Evolutionary conservation across 2,888 invertebrate species (phyloP).

Genomic region (Erebia ligea): DNA sequence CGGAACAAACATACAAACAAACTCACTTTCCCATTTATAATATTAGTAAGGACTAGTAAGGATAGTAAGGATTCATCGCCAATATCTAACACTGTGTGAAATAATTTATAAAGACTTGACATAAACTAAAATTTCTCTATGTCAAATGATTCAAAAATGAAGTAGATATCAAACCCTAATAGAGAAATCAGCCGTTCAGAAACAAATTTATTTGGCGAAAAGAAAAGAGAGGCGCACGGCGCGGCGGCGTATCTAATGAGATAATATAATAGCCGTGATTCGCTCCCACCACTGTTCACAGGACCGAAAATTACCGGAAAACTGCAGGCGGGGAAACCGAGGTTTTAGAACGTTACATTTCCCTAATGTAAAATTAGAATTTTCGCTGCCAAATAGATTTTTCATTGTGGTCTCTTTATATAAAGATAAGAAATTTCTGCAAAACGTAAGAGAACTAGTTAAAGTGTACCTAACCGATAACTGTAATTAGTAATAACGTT

Average conservation of each 20-base stretch:
- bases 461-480: neutral
- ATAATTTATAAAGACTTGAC: neutral
- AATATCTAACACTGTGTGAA: neutral
- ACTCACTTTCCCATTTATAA: too few relatives aligned
- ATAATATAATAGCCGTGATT: slow-evolving; percentile 82
- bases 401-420: slow-evolving; percentile 40
- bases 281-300: slow-evolving; percentile 66
- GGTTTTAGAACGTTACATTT: slow-evolving; percentile 51
- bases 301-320: slow-evolving; percentile 75
- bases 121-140: neutral
- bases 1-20: too few relatives aligned
- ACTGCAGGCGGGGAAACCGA: slow-evolving; percentile 65
- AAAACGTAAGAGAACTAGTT: neutral
- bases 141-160: neutral
- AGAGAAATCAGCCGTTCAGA: slow-evolving; percentile 66
- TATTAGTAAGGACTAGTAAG: too few relatives aligned
- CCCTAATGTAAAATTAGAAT: slow-evolving; percentile 53
- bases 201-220: slow-evolving; percentile 76
- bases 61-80: too few relatives aligned
- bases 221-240: slow-evolving; percentile 64
- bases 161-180: slow-evolving; percentile 52
- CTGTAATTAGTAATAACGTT: too few relatives aligned
- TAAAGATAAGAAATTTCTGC: slow-evolving; percentile 17
- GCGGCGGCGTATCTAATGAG: slow-evolving; percentile 79
- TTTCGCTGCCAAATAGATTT: slow-evolving; percentile 46